Conservation (phyloP, 2,888 invertebrate species). For the Epinotia nisella region DNA sequence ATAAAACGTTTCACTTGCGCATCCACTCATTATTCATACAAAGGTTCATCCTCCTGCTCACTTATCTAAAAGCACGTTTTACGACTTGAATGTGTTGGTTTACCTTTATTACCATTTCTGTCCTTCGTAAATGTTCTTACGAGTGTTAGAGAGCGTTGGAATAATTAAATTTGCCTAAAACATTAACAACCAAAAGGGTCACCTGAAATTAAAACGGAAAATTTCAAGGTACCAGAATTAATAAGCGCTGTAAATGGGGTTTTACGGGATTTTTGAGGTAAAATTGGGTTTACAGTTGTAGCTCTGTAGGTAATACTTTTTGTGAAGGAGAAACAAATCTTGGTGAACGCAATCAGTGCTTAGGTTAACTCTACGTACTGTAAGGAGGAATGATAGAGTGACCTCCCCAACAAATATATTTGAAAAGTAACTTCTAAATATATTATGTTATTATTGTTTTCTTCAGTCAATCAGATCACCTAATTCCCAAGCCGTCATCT, state of each 20-base stretch:
- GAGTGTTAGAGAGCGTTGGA: background rate
- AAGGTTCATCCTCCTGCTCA: too few relatives aligned
- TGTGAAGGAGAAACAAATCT: background rate
- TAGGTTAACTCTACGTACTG: too few relatives aligned
- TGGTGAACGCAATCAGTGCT: background rate
- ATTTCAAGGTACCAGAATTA: background rate
- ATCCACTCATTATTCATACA: too few relatives aligned
- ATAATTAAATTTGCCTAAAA: constrained; percentile 15
- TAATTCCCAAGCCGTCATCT: too few relatives aligned
- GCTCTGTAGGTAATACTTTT: background rate
- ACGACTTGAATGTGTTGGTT: constrained; percentile 11
- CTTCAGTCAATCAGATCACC: too few relatives aligned
- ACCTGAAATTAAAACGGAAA: background rate
- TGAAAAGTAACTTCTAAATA: too few relatives aligned
- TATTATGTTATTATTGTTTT: too few relatives aligned
- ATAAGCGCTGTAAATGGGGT: constrained; percentile 6
- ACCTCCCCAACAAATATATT: too few relatives aligned
- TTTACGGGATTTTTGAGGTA: background rate
- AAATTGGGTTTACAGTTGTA: background rate
- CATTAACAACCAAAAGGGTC: constrained; percentile 12
- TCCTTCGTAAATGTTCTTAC: background rate
- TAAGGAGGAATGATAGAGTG: too few relatives aligned
- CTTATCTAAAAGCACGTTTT: background rate
- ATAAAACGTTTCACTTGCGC: too few relatives aligned
- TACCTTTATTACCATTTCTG: background rate